Percentiles rank a stretch among this genome's conserved stretches.
These are phyloP conservation scores for Homarus gammarus DNA, from an alignment of 2,888 invertebrate species.

Conservation along the genomic window DNA sequence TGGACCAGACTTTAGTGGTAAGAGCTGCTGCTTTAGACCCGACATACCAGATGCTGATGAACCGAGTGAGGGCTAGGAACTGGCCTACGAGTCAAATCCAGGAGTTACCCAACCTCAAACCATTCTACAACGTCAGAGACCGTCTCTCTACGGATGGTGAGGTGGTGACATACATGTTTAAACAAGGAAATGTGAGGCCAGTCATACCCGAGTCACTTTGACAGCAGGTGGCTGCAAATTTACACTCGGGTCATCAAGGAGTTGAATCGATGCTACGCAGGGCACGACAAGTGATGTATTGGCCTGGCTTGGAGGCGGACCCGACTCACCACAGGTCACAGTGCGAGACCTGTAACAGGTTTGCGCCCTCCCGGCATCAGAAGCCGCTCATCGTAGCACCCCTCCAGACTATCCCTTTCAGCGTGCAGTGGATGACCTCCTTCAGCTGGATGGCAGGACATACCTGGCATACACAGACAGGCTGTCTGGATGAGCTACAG, in stretches of 20 bases:
- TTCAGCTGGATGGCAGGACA: background rate
- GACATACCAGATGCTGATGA: background rate
- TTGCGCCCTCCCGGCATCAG: constrained; percentile 7
- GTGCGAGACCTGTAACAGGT: background rate
- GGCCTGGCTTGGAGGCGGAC: constrained; percentile 1
- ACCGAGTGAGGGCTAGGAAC: background rate
- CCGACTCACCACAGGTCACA: background rate
- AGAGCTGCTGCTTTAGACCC: background rate
- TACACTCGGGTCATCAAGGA: background rate
- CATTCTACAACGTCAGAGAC: background rate
- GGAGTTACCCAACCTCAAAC: background rate
- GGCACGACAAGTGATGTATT: background rate
- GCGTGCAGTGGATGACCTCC: background rate
- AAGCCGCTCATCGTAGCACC: constrained; percentile 4
- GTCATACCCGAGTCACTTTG: background rate
- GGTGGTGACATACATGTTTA: no score
- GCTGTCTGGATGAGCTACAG: background rate
- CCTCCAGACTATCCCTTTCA: constrained; percentile 12
- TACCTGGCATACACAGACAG: constrained; percentile 10
- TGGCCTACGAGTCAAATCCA: no score
- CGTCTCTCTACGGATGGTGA: no score
- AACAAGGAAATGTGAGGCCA: no score
- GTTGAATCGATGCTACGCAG: background rate
- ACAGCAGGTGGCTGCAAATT: background rate
- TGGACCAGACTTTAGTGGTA: background rate